Evolutionary conservation across 2,888 invertebrate genomes (phyloP).

Genomic region (Pherbina coryleti): DNA sequence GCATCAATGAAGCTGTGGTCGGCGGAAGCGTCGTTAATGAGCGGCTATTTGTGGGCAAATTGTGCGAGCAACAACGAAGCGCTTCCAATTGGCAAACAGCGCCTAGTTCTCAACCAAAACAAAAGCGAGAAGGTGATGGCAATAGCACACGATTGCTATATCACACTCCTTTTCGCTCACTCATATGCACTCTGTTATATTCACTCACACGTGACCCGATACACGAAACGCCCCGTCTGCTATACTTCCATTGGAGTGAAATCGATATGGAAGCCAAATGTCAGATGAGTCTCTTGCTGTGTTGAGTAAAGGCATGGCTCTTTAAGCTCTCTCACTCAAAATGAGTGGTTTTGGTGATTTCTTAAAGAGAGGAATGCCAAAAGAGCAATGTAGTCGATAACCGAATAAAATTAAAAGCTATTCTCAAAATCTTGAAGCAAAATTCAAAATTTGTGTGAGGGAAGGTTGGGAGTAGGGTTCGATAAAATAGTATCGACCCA

Average conservation of each 20-base stretch:
- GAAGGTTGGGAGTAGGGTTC: too few relatives aligned
- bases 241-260: slow-evolving; percentile 19
- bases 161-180: neutral
- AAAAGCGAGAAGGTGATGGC: neutral
- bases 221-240: neutral
- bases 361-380: too few relatives aligned
- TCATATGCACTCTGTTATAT: neutral
- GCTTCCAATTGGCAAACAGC: slow-evolving; percentile 19
- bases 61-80: neutral
- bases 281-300: neutral
- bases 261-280: neutral
- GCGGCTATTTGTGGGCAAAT: slow-evolving; percentile 4
- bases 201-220: neutral
- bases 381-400: too few relatives aligned
- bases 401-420: too few relatives aligned
- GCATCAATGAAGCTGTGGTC: slow-evolving; percentile 12
- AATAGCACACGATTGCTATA: neutral
- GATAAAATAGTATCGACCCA: too few relatives aligned
- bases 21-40: slow-evolving; percentile 7
- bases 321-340: too few relatives aligned
- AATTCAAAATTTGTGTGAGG: too few relatives aligned
- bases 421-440: too few relatives aligned
- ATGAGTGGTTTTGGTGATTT: too few relatives aligned
- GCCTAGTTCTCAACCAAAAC: neutral
- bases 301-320: neutral